These are phyloP conservation scores for Rana temporaria DNA, from an alignment of 2,113 vertebrate genomes.

Conservation along the genomic window DNA sequence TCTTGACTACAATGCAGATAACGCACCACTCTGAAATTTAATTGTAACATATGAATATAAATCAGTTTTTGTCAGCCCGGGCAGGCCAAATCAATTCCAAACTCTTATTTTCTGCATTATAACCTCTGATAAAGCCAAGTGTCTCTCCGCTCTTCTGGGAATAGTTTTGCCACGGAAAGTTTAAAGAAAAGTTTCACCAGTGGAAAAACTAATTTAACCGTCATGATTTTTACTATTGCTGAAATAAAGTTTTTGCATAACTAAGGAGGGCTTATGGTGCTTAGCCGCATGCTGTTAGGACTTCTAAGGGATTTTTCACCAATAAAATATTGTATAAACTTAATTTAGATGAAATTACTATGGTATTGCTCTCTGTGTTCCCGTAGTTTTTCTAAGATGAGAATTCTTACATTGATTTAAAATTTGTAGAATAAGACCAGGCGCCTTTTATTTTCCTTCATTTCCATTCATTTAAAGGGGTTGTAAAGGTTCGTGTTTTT, in stretches of 20 bases:
- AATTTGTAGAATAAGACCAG: no score
- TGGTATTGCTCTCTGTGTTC: no score
- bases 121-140: slow-evolving; percentile 22
- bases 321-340: no score
- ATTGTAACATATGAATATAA: slow-evolving; percentile 17
- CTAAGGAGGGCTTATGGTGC: background rate
- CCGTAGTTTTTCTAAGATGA: no score
- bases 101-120: slow-evolving; percentile 27
- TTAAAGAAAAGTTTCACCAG: background rate
- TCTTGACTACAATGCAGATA: background rate
- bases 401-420: no score
- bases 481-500: no score
- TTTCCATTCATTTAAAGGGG: no score
- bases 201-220: slow-evolving; percentile 24
- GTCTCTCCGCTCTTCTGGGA: background rate
- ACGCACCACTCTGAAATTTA: background rate
- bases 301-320: no score
- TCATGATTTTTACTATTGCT: slow-evolving; percentile 4
- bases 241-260: slow-evolving; percentile 5
- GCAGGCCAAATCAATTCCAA: slow-evolving; percentile 11
- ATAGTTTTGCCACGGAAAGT: background rate
- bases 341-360: no score
- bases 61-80: background rate
- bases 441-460: no score
- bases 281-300: background rate